phyloP scores from a whole-genome alignment of 2,797 vertebrate genomes.

The Poecile montanus region DNA sequence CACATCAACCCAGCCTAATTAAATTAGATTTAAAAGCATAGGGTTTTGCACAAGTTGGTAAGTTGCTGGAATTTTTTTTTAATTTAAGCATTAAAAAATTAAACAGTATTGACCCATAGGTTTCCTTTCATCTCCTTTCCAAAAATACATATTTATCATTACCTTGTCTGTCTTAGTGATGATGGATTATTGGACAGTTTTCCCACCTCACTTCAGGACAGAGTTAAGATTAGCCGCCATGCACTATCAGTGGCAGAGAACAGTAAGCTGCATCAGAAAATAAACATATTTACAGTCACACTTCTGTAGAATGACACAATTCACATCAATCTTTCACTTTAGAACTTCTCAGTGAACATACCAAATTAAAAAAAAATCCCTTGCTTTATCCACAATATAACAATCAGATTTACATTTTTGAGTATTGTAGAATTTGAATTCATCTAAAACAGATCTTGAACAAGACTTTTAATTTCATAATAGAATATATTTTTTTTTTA shows the following conservation, averaged over 20 bases:
- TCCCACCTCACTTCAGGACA: slow-evolving; percentile 40
- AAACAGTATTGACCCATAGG: neutral
- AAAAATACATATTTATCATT: neutral
- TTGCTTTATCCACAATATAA: neutral
- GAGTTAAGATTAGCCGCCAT: slow-evolving; percentile 40
- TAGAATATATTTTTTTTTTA: neutral
- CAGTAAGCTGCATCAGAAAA: slow-evolving; percentile 21
- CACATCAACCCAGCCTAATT: neutral
- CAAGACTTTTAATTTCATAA: neutral
- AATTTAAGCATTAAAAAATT: neutral
- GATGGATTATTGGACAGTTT: neutral
- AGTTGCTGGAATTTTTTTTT: neutral
- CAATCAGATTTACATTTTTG: neutral
- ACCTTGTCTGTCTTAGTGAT: slow-evolving; percentile 17
- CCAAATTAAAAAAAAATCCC: neutral
- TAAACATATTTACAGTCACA: neutral
- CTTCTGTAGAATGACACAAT: neutral
- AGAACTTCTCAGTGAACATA: neutral
- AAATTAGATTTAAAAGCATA: neutral
- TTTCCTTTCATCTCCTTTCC: neutral
- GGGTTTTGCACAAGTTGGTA: neutral
- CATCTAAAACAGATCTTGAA: neutral
- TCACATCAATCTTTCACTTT: neutral
- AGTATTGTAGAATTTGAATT: neutral
- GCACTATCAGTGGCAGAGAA: neutral